phyloP scores from a whole-genome alignment of 2,797 vertebrate species.

The Sphenodon punctatus region DNA sequence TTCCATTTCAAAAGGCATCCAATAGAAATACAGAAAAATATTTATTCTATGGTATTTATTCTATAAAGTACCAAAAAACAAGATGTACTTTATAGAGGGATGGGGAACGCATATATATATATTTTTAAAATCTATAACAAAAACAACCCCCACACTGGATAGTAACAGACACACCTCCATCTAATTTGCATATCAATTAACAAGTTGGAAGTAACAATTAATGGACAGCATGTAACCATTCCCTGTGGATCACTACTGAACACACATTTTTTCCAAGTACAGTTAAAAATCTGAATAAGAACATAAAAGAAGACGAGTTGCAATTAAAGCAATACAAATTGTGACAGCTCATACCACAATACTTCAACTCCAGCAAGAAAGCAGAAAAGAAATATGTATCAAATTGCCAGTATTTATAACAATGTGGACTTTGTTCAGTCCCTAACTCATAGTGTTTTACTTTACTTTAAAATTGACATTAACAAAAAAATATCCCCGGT shows the following conservation, averaged over 20 bases:
- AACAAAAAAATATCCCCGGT: no score
- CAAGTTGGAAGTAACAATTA: constrained; percentile 4
- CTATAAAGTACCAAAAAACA: background rate
- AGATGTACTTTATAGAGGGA: background rate
- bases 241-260: background rate
- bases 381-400: background rate
- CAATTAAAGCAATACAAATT: background rate
- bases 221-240: background rate
- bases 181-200: background rate
- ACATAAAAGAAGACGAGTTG: background rate
- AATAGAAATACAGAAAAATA: background rate
- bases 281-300: background rate
- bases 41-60: background rate
- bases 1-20: background rate
- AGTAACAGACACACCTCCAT: fast-evolving
- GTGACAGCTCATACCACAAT: background rate
- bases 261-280: background rate
- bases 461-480: background rate
- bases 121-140: background rate
- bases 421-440: background rate
- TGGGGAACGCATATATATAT: background rate
- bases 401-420: background rate
- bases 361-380: background rate
- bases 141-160: background rate
- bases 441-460: background rate